phyloP scores from a whole-genome alignment of 2,888 invertebrate species.

The Villa cingulata region DNA sequence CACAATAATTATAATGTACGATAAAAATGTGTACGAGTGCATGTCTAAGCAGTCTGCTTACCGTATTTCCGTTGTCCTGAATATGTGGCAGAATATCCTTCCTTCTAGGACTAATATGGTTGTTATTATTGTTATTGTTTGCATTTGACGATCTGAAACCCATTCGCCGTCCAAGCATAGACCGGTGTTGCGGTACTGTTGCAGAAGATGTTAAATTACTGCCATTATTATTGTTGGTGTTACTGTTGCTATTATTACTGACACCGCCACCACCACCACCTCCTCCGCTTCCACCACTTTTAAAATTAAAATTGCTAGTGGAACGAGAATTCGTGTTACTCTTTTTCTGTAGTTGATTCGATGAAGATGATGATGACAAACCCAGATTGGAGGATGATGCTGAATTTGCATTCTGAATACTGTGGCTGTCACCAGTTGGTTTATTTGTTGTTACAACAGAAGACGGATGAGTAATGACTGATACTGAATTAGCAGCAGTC shows the following conservation, averaged over 20 bases:
- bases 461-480: background rate
- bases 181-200: conserved; percentile 10
- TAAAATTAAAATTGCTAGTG: background rate
- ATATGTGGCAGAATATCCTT: conserved; percentile 11
- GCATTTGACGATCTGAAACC: conserved; percentile 9
- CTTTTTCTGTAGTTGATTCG: background rate
- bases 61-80: conserved; percentile 15
- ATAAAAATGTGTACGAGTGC: too few species aligned
- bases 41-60: conserved; percentile 3
- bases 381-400: background rate
- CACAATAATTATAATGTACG: too few species aligned
- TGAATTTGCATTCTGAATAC: background rate
- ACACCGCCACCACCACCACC: background rate
- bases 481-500: too few species aligned
- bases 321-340: too few species aligned
- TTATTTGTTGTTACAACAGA: background rate
- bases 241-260: background rate
- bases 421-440: background rate
- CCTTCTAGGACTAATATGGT: conserved; percentile 6
- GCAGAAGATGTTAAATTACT: conserved; percentile 4
- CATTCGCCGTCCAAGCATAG: conserved; percentile 12
- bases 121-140: conserved; percentile 4
- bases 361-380: background rate
- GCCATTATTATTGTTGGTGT: background rate
- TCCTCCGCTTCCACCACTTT: background rate